Evolutionary conservation across 1,140 invertebrate genomes (phyloP).

Genomic region (Pogonus chalceus): DNA sequence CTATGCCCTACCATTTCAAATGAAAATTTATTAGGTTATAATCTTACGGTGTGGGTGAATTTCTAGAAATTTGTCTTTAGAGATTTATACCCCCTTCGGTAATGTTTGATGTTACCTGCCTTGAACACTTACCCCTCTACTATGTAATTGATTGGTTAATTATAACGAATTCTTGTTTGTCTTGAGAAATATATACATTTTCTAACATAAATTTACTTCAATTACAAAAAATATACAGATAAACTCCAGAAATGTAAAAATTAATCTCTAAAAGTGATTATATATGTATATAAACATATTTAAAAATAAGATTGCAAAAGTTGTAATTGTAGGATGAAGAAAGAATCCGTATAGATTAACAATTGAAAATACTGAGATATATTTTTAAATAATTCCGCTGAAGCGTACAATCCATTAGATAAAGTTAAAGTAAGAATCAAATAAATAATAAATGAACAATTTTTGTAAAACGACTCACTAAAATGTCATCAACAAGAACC

Average conservation of each 20-base stretch:
- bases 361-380: neutral
- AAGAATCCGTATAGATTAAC: neutral
- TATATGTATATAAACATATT: neutral
- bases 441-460: too few species aligned
- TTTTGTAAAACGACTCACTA: too few species aligned
- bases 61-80: neutral
- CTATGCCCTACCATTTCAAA: neutral
- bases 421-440: neutral
- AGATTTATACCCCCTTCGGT: neutral
- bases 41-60: neutral
- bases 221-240: neutral
- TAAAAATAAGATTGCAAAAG: neutral
- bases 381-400: neutral
- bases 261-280: neutral
- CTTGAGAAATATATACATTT: neutral
- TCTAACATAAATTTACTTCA: neutral
- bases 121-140: neutral
- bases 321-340: neutral
- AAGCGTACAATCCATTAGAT: neutral
- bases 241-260: neutral
- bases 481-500: too few species aligned
- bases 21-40: neutral
- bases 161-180: neutral
- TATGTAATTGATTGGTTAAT: neutral
- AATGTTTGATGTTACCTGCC: neutral